Evolutionary conservation across 2,888 invertebrate species (phyloP).

Genomic region (Zaprionus obscuricornis): DNA sequence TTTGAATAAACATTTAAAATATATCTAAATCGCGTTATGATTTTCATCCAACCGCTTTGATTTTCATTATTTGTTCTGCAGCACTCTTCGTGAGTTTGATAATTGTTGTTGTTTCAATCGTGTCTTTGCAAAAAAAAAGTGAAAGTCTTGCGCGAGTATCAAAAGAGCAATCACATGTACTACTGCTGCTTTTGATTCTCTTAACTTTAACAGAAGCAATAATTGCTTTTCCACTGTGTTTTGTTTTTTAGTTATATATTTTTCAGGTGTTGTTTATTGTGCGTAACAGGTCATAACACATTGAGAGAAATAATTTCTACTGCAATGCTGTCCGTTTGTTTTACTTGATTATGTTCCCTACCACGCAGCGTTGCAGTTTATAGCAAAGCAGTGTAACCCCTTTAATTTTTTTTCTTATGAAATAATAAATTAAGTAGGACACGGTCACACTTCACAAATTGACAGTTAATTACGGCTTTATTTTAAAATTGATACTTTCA

Average conservation of each 20-base stretch:
- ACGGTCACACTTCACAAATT: slow-evolving; percentile 32
- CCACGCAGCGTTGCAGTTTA: slow-evolving; percentile 46
- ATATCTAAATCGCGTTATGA: slow-evolving; percentile 18
- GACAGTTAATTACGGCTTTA: slow-evolving; percentile 1
- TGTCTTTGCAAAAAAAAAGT: slow-evolving; percentile 58
- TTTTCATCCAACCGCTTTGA: slow-evolving; percentile 33
- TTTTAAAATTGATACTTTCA: slow-evolving; percentile 4
- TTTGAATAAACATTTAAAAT: slow-evolving; percentile 29
- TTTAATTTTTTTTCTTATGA: not conserved
- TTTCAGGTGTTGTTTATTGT: slow-evolving; percentile 22
- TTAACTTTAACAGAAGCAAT: slow-evolving; percentile 11
- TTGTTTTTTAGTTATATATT: slow-evolving; percentile 15
- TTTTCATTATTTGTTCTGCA: slow-evolving; percentile 33
- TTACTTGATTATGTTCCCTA: slow-evolving; percentile 42
- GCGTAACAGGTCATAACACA: slow-evolving; percentile 43
- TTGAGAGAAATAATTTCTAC: slow-evolving; percentile 40
- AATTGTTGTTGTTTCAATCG: slow-evolving; percentile 62
- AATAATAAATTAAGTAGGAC: not conserved
- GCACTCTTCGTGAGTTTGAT: slow-evolving; percentile 45
- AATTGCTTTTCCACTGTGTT: slow-evolving; percentile 1
- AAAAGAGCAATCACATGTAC: slow-evolving; percentile 23
- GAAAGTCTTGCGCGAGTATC: slow-evolving; percentile 55
- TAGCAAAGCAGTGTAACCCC: slow-evolving; percentile 29
- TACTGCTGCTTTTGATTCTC: too few species aligned
- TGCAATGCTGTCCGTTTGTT: slow-evolving; percentile 56